Evolutionary conservation across 2,113 vertebrate genomes (phyloP).

Genomic region (Terrapene triunguis): DNA sequence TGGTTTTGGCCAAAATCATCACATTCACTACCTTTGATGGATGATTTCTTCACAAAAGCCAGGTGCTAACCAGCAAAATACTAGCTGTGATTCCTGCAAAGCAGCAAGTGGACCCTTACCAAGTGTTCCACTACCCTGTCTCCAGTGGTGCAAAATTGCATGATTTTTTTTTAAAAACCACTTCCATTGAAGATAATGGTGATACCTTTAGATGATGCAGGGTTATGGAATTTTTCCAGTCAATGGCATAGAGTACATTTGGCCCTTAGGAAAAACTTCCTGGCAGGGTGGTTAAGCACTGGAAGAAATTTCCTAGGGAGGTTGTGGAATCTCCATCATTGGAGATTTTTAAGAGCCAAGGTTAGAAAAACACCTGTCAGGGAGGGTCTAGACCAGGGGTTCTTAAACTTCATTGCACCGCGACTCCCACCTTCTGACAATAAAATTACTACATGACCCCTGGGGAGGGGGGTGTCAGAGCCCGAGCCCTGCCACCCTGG

Average conservation of each 20-base stretch:
- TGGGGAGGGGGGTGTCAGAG: no score
- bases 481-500: no score
- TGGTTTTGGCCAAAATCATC: not conserved
- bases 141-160: not conserved
- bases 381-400: no score
- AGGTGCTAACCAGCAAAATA: not conserved
- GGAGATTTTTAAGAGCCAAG: no score
- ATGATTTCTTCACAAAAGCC: not conserved
- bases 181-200: not conserved
- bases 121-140: not conserved
- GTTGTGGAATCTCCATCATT: no score
- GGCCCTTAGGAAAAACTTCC: no score
- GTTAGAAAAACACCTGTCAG: no score
- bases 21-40: not conserved
- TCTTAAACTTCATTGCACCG: no score
- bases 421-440: no score
- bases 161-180: not conserved
- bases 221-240: not conserved
- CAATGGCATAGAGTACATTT: not conserved
- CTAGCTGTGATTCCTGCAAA: not conserved
- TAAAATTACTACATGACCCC: no score
- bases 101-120: not conserved
- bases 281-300: no score
- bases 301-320: no score
- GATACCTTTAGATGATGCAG: not conserved